Evolutionary conservation across 2,888 invertebrate species (phyloP).

Genomic region (Luperina testacea): DNA sequence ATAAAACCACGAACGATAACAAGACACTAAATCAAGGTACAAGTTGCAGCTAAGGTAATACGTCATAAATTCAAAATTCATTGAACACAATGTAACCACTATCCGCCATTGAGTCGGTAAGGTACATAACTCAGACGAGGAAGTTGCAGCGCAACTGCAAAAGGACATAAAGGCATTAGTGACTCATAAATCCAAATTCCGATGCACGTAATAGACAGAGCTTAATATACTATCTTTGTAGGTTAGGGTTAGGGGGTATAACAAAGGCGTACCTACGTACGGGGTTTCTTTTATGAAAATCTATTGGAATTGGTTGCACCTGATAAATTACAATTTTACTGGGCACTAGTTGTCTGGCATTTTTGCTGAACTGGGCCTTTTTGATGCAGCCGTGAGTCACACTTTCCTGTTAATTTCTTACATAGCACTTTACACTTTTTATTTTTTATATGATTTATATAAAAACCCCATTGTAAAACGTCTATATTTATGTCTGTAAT

Average conservation of each 20-base stretch:
- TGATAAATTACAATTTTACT: neutral
- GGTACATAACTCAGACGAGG: slow-evolving; percentile 51
- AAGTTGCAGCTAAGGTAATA: slow-evolving; percentile 52
- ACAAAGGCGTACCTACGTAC: neutral
- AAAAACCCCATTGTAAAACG: no score
- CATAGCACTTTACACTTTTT: no score
- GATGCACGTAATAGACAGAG: slow-evolving; percentile 40
- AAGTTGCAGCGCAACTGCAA: slow-evolving; percentile 53
- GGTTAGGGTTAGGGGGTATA: neutral
- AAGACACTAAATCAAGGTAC: slow-evolving; percentile 15
- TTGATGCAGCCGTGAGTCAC: neutral
- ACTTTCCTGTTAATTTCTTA: no score
- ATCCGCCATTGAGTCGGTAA: slow-evolving; percentile 32
- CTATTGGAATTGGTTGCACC: neutral
- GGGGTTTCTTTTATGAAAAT: neutral
- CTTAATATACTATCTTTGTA: slow-evolving; percentile 50
- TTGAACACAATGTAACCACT: slow-evolving; percentile 57
- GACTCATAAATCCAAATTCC: slow-evolving; percentile 60
- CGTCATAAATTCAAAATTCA: slow-evolving; percentile 47
- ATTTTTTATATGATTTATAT: no score
- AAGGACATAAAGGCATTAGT: slow-evolving; percentile 61
- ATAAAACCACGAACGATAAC: slow-evolving; percentile 9
- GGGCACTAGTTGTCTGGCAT: neutral
- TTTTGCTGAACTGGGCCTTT: neutral
- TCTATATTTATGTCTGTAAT: no score